A percentile compares a stretch with the other conserved stretches of the same genome.
Evolutionary conservation across 2,888 invertebrate species (phyloP).

Genomic region (Sphaeridia pumilis): DNA sequence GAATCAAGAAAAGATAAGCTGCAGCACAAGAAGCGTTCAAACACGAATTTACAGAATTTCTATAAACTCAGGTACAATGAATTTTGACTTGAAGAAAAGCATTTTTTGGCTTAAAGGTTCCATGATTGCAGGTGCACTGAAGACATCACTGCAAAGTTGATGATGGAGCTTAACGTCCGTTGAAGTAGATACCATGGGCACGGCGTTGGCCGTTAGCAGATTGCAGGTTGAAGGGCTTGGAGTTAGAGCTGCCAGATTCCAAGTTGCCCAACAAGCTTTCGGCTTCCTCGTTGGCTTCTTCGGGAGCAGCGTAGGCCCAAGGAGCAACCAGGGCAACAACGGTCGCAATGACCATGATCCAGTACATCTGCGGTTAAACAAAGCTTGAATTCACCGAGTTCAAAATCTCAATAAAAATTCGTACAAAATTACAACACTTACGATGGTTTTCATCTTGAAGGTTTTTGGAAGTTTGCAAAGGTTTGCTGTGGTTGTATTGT

Average conservation of each 20-base stretch:
- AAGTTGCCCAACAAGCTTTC: conserved; percentile 25
- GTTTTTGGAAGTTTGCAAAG: background rate
- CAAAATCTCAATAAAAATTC: background rate
- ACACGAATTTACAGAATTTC: no score
- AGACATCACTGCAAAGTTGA: no score
- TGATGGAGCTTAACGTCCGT: conserved; percentile 21
- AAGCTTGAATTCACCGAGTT: background rate
- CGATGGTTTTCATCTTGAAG: conserved; percentile 24
- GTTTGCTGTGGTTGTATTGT: background rate
- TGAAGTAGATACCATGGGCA: conserved; percentile 32
- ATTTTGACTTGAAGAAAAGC: no score
- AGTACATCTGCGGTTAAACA: conserved; percentile 22
- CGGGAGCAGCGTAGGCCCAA: conserved; percentile 17
- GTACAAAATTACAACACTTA: conserved; percentile 10
- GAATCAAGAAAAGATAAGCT: no score
- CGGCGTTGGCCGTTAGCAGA: conserved; percentile 22
- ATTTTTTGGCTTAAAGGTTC: no score
- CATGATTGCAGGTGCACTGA: no score
- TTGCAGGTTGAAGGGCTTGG: conserved; percentile 33
- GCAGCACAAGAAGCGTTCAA: no score
- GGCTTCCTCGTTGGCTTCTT: conserved; percentile 22
- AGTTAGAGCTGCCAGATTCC: conserved; percentile 19
- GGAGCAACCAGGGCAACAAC: conserved; percentile 28
- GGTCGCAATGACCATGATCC: conserved; percentile 25
- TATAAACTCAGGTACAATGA: no score